Percentiles rank a stretch among this genome's conserved stretches.
phyloP scores from a whole-genome alignment of 2,888 invertebrate genomes.

The Microchrysa polita region DNA sequence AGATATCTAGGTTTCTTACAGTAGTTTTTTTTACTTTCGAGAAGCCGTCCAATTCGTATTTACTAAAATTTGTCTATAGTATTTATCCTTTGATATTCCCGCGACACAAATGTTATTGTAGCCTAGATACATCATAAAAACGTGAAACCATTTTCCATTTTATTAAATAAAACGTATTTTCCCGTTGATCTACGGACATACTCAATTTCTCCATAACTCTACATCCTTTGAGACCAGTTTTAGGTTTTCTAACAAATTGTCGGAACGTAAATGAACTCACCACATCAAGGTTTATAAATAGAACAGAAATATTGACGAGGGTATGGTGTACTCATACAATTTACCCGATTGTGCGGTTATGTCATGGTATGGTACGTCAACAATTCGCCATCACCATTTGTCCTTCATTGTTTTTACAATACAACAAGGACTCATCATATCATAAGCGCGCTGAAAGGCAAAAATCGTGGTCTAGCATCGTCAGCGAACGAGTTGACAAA shows the following conservation, averaged over 20 bases:
- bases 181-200: not conserved
- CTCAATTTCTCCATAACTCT: not conserved
- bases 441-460: too few species aligned
- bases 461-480: too few species aligned
- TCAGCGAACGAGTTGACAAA: not conserved
- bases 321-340: too few species aligned
- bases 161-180: not conserved
- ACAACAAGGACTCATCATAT: not conserved
- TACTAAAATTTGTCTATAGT: too few species aligned
- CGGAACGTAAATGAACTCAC: constrained; percentile 34
- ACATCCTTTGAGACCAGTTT: constrained; percentile 34
- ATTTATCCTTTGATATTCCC: too few species aligned
- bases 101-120: too few species aligned
- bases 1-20: too few species aligned
- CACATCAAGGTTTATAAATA: constrained; percentile 33
- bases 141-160: not conserved
- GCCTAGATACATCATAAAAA: too few species aligned
- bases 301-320: constrained; percentile 43
- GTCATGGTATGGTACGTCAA: not conserved
- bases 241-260: constrained; percentile 23
- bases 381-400: not conserved
- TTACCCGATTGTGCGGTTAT: not conserved
- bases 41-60: too few species aligned
- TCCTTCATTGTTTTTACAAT: constrained; percentile 29
- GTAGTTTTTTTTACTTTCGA: too few species aligned